A percentile compares a stretch with the other conserved stretches of the same genome.
Evolutionary conservation across 2,113 vertebrate genomes (phyloP).

Genomic region (Mus musculus): DNA sequence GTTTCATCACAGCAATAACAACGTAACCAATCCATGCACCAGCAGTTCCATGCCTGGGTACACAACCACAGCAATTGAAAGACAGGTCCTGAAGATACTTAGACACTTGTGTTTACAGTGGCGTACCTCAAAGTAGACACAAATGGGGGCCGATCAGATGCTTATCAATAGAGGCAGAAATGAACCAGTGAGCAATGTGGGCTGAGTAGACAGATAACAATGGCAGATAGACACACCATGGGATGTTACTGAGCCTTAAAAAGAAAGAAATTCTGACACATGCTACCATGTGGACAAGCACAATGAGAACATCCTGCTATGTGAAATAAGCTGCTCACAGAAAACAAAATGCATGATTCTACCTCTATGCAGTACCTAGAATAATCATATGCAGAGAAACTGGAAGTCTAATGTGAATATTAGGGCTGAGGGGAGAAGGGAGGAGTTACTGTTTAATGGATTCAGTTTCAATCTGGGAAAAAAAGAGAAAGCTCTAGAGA

Average conservation of each 20-base stretch:
- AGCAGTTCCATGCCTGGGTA: background rate
- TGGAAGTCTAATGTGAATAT: background rate
- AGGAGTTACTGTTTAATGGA: background rate
- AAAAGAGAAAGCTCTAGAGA: background rate
- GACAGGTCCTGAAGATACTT: background rate
- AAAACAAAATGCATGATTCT: background rate
- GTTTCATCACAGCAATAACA: background rate
- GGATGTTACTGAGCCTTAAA: background rate
- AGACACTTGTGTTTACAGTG: accelerated
- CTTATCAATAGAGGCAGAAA: background rate
- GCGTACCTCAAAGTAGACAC: background rate
- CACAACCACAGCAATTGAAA: background rate
- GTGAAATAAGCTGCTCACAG: background rate
- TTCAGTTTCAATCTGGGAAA: background rate
- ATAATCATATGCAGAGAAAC: background rate
- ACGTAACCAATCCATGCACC: background rate
- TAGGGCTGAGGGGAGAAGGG: no score
- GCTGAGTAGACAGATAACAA: background rate
- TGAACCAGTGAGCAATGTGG: background rate
- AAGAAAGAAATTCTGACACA: background rate
- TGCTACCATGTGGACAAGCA: background rate
- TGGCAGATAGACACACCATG: background rate
- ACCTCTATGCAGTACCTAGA: background rate
- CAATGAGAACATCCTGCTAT: background rate
- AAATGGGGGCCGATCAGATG: background rate